phyloP scores from a whole-genome alignment of 1,140 invertebrate genomes.

The Drosophila takahashii region DNA sequence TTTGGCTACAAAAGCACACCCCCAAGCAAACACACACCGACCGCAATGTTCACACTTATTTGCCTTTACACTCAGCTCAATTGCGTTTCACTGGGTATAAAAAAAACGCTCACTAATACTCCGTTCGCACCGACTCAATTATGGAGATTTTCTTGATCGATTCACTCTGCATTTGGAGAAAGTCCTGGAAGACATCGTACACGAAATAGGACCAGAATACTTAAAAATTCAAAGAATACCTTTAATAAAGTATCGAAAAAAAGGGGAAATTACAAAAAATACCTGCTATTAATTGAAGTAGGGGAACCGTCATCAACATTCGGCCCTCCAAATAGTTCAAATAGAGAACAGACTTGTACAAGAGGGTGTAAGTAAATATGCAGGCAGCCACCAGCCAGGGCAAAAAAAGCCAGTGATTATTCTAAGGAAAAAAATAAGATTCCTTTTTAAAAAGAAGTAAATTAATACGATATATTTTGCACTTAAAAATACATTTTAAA shows the following conservation, averaged over 20 bases:
- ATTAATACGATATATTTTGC: too few species aligned
- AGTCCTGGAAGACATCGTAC: slow-evolving; percentile 31
- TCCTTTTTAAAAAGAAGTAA: neutral
- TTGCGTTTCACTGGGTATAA: slow-evolving; percentile 47
- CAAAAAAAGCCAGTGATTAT: slow-evolving; percentile 31
- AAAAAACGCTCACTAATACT: slow-evolving; percentile 6
- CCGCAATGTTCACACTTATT: slow-evolving; percentile 77
- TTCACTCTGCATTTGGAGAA: slow-evolving; percentile 18
- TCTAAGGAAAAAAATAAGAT: slow-evolving; percentile 2
- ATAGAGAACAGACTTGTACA: slow-evolving; percentile 23
- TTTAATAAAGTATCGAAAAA: too few species aligned
- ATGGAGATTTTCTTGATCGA: neutral
- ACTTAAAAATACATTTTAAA: neutral
- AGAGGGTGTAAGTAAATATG: slow-evolving; percentile 40
- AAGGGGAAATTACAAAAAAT: neutral
- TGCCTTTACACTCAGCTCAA: slow-evolving; percentile 72
- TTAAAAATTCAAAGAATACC: slow-evolving; percentile 28
- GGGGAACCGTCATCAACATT: neutral
- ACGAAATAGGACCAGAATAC: slow-evolving; percentile 51
- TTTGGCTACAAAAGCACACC: slow-evolving; percentile 52
- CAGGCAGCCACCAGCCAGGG: slow-evolving; percentile 48
- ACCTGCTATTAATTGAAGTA: slow-evolving; percentile 41
- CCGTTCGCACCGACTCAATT: slow-evolving; percentile 2
- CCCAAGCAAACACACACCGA: slow-evolving; percentile 11
- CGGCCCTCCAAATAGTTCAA: neutral